Base-by-base conservation (phyloP, 2,797 vertebrate species). In the Menidia menidia region DNA sequence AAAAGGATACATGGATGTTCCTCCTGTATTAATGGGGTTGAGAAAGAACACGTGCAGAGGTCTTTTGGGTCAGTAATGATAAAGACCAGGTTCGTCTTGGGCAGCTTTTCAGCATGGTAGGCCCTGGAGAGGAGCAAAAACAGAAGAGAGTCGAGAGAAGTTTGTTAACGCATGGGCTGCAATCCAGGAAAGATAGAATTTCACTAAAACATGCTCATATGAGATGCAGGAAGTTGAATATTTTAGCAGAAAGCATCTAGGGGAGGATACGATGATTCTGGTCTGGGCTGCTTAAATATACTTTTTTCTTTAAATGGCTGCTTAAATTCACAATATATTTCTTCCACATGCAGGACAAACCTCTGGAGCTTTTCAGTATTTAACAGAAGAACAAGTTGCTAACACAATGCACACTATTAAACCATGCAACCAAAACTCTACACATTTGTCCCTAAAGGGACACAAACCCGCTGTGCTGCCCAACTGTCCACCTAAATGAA, bases 1-100 rank as follows among this genome's bases (percentile, higher is more conserved):
- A 83, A 75, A 95, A 98, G 96, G 97, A 99, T 99, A 99, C 97
- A 98, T 51, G 92, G 94, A 89, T 96, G 95, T 64, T 98, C 96
- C 0, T 96, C 96, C 90, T 99, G 98, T 83, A 94, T 94, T 71
- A 98, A 90, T 9, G 92, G 89, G 43, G 90, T 94, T 15, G 89
- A 84, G 78, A 95, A 92, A 79, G 96, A 98, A 31, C 91, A 90
- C 5, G 83, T 86, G 87, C 96, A 97, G 45, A 93, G 94, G 43
- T 89, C 81, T 87, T 95, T 95, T 72, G 95, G 94, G 78, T 98
- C 97, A 69, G 95, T 94, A 56, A 99, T 95, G 89, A 99, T 95
- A 78, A 99, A 97, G 75, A 99, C 94, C 89, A 99, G 92, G 91
- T 99, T 99, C 60, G 97, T 99, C 81, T 96, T 95, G 79, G 93